phyloP scores from a whole-genome alignment of 2,797 vertebrate genomes.

The Antrozous pallidus region DNA sequence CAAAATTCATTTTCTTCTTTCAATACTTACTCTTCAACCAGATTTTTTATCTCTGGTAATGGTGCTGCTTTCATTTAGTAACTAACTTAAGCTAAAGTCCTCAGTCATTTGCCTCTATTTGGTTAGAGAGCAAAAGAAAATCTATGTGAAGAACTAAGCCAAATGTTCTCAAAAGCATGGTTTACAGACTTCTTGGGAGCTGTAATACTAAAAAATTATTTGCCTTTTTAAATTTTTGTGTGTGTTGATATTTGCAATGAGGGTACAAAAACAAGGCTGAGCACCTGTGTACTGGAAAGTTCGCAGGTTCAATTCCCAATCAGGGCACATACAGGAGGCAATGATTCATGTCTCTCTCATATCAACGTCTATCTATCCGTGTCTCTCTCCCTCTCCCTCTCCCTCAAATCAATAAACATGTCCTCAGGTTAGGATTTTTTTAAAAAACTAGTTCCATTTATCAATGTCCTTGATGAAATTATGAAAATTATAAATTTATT shows the following conservation, averaged over 20 bases:
- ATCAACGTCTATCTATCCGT: neutral
- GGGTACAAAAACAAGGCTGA: constrained; percentile 24
- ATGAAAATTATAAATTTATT: neutral
- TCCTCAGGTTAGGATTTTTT: neutral
- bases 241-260: neutral
- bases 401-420: neutral
- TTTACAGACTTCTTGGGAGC: neutral
- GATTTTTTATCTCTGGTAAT: neutral
- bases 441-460: neutral
- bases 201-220: constrained; percentile 22
- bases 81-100: neutral
- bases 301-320: neutral
- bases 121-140: constrained; percentile 43
- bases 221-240: neutral
- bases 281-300: neutral
- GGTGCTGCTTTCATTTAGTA: neutral
- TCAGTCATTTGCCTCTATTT: neutral
- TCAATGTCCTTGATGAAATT: neutral
- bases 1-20: constrained; percentile 11
- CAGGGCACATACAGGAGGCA: neutral
- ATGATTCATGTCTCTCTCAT: neutral
- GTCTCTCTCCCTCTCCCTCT: neutral
- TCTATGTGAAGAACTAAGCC: neutral
- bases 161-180: neutral
- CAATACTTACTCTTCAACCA: neutral